A percentile compares a stretch with the other conserved stretches of the same genome.
phyloP scores from a whole-genome alignment of 2,797 vertebrate genomes.

The Sarcophilus harrisii region DNA sequence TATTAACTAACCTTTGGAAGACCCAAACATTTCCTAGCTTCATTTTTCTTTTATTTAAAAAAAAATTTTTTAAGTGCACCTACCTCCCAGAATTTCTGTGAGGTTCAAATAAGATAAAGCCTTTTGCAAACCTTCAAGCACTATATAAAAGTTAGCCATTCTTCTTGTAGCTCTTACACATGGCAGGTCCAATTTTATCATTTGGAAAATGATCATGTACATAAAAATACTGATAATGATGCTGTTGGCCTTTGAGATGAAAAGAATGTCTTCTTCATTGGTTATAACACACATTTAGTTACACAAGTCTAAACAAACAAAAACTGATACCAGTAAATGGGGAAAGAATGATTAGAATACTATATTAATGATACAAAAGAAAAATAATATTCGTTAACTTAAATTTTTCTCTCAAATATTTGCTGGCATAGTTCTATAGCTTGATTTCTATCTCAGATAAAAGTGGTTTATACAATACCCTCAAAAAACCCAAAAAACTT shows the following conservation, averaged over 20 bases:
- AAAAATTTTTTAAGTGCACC: not conserved
- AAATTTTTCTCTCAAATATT: not conserved
- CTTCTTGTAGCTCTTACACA: not conserved
- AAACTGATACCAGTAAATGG: not conserved
- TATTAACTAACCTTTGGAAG: not conserved
- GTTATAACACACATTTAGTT: not conserved
- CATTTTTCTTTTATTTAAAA: not conserved
- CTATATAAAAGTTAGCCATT: not conserved
- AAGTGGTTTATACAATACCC: not conserved
- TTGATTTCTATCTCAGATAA: not conserved
- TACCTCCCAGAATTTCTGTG: not conserved
- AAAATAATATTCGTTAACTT: not conserved
- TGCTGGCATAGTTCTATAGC: not conserved
- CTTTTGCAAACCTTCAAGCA: not conserved
- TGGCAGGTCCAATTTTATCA: not conserved
- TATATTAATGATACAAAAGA: not conserved
- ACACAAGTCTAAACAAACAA: no score
- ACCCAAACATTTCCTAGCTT: not conserved
- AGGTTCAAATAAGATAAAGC: not conserved
- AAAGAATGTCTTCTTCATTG: not conserved
- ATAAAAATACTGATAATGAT: not conserved
- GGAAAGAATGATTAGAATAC: not conserved
- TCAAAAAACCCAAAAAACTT: not conserved
- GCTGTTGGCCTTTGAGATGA: not conserved
- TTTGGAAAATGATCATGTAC: not conserved